These are phyloP conservation scores for Perca flavescens DNA, from an alignment of 2,113 vertebrate genomes.

Conservation along the genomic window DNA sequence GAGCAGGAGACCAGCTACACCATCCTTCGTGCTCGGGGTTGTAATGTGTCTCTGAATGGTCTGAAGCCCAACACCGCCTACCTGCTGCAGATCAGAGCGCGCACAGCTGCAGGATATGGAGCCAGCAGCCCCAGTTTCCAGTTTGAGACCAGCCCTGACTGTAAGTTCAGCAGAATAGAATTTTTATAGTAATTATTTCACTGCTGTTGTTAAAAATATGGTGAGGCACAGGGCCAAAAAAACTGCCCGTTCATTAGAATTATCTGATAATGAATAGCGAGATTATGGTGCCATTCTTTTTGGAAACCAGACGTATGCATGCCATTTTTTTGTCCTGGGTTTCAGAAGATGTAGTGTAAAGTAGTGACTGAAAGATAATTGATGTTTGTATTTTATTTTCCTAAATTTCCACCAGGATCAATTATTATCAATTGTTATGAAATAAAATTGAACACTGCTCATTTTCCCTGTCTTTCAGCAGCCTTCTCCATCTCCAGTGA, in stretches of 20 bases:
- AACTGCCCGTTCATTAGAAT: background rate
- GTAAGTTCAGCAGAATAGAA: slow-evolving; percentile 83
- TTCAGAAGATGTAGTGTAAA: background rate
- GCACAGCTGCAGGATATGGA: slow-evolving; percentile 96
- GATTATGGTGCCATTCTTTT: background rate
- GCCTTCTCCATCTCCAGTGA: slow-evolving; percentile 98
- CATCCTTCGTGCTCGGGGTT: slow-evolving; percentile 93
- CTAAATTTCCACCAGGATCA: no score
- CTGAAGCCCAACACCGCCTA: slow-evolving; percentile 97
- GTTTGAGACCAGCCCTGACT: slow-evolving; percentile 98
- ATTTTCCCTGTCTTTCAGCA: slow-evolving; percentile 74
- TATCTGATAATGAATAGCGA: background rate
- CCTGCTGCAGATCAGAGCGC: slow-evolving; percentile 95
- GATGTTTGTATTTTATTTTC: background rate
- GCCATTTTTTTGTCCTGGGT: background rate
- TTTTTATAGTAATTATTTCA: background rate
- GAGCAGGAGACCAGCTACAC: slow-evolving; percentile 99
- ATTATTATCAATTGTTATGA: background rate
- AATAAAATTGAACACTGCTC: background rate
- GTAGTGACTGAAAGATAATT: background rate
- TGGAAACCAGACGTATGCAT: background rate
- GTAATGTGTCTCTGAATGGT: slow-evolving; percentile 94
- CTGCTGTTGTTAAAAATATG: background rate
- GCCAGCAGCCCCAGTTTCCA: slow-evolving; percentile 95
- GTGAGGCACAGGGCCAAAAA: background rate